A percentile compares a stretch with the other conserved stretches of the same genome.
These are phyloP conservation scores for Pollenia amentaria DNA, from an alignment of 2,888 invertebrate species.

Conservation along the genomic window DNA sequence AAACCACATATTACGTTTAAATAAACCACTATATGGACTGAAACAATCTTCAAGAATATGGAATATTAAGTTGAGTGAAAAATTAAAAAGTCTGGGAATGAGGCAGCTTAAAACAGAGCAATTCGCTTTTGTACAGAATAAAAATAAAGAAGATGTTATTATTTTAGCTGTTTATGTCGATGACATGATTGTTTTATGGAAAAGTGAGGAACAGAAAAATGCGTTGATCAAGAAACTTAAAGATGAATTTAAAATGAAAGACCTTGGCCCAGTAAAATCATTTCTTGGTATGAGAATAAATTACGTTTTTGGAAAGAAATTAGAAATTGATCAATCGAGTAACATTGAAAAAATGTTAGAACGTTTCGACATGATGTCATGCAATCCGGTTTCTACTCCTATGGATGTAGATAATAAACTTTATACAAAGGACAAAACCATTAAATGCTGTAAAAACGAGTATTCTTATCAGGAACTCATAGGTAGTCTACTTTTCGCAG, in stretches of 20 bases:
- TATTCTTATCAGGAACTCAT: slow-evolving; percentile 32
- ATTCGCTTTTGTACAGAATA: slow-evolving; percentile 44
- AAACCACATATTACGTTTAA: slow-evolving; percentile 48
- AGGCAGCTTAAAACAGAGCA: slow-evolving; percentile 51
- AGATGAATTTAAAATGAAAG: slow-evolving; percentile 51
- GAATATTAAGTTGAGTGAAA: slow-evolving; percentile 38
- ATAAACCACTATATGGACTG: slow-evolving; percentile 58
- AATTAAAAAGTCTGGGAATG: slow-evolving; percentile 42
- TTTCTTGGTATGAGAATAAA: slow-evolving; percentile 70
- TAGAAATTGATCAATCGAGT: slow-evolving; percentile 17
- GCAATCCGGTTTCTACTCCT: slow-evolving; percentile 10
- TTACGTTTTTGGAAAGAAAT: slow-evolving; percentile 1
- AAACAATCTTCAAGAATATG: slow-evolving; percentile 57
- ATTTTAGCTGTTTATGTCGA: slow-evolving; percentile 55
- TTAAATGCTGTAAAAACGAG: neutral
- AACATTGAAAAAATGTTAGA: slow-evolving; percentile 5
- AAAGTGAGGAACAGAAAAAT: slow-evolving; percentile 46
- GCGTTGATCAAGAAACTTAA: slow-evolving; percentile 58
- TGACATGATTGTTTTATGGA: slow-evolving; percentile 68
- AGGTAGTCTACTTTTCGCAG: slow-evolving; percentile 19
- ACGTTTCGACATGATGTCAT: slow-evolving; percentile 24
- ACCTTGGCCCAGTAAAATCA: slow-evolving; percentile 60
- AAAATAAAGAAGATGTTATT: slow-evolving; percentile 61
- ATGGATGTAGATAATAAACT: slow-evolving; percentile 26
- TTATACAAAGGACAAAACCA: neutral